Evolutionary conservation across 2,797 vertebrate species (phyloP).

Genomic region (Crax fasciolata): DNA sequence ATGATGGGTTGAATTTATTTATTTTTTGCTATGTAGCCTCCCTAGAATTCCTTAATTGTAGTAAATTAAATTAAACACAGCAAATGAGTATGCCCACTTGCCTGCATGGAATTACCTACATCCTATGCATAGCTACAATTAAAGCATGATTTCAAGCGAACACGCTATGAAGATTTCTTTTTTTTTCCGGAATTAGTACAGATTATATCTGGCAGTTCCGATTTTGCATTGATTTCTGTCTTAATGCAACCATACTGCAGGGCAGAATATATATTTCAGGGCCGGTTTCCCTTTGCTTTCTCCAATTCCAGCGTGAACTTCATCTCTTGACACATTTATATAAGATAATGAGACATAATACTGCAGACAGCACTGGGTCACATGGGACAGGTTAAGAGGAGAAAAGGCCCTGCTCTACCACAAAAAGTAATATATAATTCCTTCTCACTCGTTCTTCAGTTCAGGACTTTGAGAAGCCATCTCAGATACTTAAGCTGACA

Average conservation of each 20-base stretch:
- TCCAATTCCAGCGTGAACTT: not conserved
- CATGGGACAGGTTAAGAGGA: not conserved
- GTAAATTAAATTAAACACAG: not conserved
- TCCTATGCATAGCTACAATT: not conserved
- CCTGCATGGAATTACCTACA: not conserved
- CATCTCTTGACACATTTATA: not conserved
- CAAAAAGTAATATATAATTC: not conserved
- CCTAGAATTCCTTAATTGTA: not conserved
- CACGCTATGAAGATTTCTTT: not conserved
- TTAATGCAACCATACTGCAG: not conserved
- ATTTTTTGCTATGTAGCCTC: not conserved
- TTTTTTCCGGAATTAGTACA: not conserved
- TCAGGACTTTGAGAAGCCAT: not conserved
- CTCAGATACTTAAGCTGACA: constrained; percentile 24
- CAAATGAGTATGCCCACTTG: not conserved
- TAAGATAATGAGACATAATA: not conserved
- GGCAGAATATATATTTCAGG: not conserved
- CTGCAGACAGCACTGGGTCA: not conserved
- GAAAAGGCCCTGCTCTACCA: not conserved
- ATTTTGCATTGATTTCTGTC: not conserved
- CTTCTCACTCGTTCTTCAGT: not conserved
- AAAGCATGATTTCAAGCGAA: not conserved
- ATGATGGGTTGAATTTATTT: not conserved
- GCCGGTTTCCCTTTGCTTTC: not conserved
- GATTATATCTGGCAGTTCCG: not conserved